Base-by-base conservation (phyloP, 2,113 vertebrate species). In the Trichomycterus rosablanca region DNA sequence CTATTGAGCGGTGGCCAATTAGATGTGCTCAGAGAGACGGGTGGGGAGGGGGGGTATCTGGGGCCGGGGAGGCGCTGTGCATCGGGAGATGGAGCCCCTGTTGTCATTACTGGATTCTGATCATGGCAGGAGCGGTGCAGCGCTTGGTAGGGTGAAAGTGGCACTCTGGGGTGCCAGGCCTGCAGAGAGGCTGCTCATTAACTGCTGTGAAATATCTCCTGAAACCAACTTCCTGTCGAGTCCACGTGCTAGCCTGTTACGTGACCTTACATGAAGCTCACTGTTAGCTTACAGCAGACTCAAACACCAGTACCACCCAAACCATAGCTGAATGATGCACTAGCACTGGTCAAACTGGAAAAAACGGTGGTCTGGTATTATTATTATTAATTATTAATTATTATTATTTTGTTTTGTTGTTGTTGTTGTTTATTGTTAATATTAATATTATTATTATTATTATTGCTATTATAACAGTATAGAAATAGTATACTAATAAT, bases 1-100 rank as follows among this genome's bases (percentile, higher is more conserved):
- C 59, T 73, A 52, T 68, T 43, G 61, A 43, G 58, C 67, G 46
- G 66, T 63, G 76, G 71, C 78, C 76, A 83, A 85, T 88, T 84
- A 86, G 63, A 68, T 34, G 23, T 48, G 51, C 18, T 28, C 35
- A 28, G 30, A 18, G 22, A 15, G 28, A 32, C 28, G 53, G 44
- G 10, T 22, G 24, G 30, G 23, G 22, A 15, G 28, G 44, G 40
- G 53, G 44, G 10, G 32, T 8, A 40, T 4, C 28, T 30, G 44
- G 53, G 63, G 23, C 5, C 34, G 52, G 44, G 35, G 9, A 44
- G 35, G 34, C 2, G 19, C 11, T 30, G 39, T 45, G 55, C 54
- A 50, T 50, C 14, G 19, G 28, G 18, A 59, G 28, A 52, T 24
- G 44, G 28, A 44, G 55, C 30, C 26, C 26, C 19, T 18, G 42